Conservation (phyloP, 2,113 vertebrate genomes). For the Sander lucioperca region DNA sequence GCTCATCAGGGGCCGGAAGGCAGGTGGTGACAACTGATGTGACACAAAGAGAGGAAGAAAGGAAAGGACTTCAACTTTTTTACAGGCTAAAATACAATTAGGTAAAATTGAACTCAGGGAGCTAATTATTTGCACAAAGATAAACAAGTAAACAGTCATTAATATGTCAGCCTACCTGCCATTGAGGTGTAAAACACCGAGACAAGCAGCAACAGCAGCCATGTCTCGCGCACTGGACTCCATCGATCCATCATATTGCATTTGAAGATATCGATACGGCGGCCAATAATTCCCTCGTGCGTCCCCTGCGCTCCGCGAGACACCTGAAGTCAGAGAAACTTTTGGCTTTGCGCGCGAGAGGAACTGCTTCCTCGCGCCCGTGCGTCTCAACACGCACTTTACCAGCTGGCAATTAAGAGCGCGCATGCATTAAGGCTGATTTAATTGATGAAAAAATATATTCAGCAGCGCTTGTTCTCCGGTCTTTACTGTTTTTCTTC, state of each 20-base stretch:
- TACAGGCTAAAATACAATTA: background rate
- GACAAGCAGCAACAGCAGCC: slow-evolving; percentile 53
- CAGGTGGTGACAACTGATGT: slow-evolving; percentile 41
- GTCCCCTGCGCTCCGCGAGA: slow-evolving; percentile 27
- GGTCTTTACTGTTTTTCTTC: background rate
- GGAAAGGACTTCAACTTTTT: background rate
- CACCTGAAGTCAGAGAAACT: slow-evolving; percentile 46
- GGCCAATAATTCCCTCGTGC: slow-evolving; percentile 16
- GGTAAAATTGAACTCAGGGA: background rate
- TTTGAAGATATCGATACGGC: slow-evolving; percentile 3
- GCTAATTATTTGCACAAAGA: background rate
- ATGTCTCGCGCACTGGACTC: slow-evolving; percentile 47
- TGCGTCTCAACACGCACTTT: slow-evolving; percentile 23
- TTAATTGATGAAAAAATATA: background rate
- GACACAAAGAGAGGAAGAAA: background rate
- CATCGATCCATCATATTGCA: slow-evolving; percentile 56
- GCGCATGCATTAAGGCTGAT: slow-evolving; percentile 14
- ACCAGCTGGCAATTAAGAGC: slow-evolving; percentile 32
- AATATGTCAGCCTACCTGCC: slow-evolving; percentile 66
- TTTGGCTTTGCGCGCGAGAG: slow-evolving; percentile 3
- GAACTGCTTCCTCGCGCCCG: background rate
- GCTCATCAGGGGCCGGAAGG: background rate
- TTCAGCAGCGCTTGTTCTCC: background rate
- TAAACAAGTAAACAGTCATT: background rate
- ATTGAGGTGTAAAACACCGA: slow-evolving; percentile 34